These are phyloP conservation scores for Bradypodion pumilum DNA, from an alignment of 2,797 vertebrate genomes.

Conservation along the genomic window DNA sequence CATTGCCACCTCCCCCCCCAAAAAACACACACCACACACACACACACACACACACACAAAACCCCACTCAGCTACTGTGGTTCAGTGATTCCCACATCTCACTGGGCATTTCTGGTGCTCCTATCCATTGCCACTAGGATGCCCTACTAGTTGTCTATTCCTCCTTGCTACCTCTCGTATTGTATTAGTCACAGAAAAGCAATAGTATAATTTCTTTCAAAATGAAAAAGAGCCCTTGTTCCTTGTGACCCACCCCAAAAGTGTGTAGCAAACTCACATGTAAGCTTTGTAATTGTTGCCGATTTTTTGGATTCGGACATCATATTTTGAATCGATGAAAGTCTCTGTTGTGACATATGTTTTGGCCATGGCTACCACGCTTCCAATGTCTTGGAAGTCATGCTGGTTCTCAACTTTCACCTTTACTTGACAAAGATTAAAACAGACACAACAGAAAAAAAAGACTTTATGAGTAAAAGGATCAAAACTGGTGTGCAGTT, in stretches of 20 bases:
- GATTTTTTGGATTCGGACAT: slow-evolving; percentile 97
- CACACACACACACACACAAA: too few relatives aligned
- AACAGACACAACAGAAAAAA: slow-evolving; percentile 36
- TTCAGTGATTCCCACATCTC: neutral
- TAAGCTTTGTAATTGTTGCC: slow-evolving; percentile 98
- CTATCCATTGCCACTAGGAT: neutral
- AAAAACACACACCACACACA: too few relatives aligned
- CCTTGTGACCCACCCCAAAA: accelerated
- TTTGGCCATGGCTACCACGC: slow-evolving; percentile 91
- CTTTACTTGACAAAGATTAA: slow-evolving; percentile 70
- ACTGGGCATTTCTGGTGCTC: neutral
- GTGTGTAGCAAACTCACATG: slow-evolving; percentile 84
- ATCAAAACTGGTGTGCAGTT: neutral
- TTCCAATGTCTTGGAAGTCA: slow-evolving; percentile 95
- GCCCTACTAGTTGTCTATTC: neutral
- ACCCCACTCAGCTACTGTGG: neutral
- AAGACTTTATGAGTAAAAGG: slow-evolving; percentile 16
- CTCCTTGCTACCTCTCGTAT: neutral
- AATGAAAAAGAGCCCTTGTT: neutral
- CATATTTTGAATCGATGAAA: slow-evolving; percentile 94
- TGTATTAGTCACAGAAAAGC: neutral
- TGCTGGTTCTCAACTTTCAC: slow-evolving; percentile 94
- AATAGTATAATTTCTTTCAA: neutral
- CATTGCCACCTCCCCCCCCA: too few relatives aligned
- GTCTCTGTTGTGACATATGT: slow-evolving; percentile 94